Conservation (phyloP, 2,888 invertebrate species). For the Boloria selene region DNA sequence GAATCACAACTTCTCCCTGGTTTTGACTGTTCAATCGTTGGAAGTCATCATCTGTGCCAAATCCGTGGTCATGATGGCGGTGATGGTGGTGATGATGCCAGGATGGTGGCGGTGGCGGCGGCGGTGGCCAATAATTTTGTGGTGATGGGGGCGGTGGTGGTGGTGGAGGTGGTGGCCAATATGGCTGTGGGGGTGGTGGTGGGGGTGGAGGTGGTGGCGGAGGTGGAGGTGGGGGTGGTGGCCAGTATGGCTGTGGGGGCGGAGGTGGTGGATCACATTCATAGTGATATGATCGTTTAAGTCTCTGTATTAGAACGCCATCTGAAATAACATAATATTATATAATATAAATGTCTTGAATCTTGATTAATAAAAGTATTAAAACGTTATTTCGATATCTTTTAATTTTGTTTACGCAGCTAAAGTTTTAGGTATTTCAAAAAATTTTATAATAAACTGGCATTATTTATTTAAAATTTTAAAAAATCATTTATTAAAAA, state of each 20-base stretch:
- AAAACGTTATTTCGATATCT: too few relatives aligned
- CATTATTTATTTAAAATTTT: too few relatives aligned
- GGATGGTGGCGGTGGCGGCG: background rate
- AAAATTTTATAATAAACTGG: too few relatives aligned
- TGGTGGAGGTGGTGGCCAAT: background rate
- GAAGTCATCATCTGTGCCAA: background rate
- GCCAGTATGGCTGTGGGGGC: conserved; percentile 38
- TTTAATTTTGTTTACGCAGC: background rate
- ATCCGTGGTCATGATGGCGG: conserved; percentile 14
- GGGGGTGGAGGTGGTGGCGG: conserved; percentile 46
- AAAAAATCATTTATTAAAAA: too few relatives aligned
- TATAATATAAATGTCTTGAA: too few relatives aligned
- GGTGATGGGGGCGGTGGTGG: conserved; percentile 36
- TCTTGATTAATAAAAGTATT: too few relatives aligned
- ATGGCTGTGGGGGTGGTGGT: conserved; percentile 36
- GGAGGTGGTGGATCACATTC: conserved; percentile 44
- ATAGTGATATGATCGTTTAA: conserved; percentile 57
- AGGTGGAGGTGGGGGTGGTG: conserved; percentile 44
- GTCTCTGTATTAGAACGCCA: conserved; percentile 48
- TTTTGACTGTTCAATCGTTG: background rate
- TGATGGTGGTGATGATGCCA: background rate
- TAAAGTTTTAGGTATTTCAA: too few relatives aligned
- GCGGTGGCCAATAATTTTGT: conserved; percentile 10
- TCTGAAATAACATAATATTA: conserved; percentile 44
- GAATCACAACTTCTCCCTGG: background rate